Base-by-base conservation (phyloP, 2,888 invertebrate genomes). In the Nomada fucata region DNA sequence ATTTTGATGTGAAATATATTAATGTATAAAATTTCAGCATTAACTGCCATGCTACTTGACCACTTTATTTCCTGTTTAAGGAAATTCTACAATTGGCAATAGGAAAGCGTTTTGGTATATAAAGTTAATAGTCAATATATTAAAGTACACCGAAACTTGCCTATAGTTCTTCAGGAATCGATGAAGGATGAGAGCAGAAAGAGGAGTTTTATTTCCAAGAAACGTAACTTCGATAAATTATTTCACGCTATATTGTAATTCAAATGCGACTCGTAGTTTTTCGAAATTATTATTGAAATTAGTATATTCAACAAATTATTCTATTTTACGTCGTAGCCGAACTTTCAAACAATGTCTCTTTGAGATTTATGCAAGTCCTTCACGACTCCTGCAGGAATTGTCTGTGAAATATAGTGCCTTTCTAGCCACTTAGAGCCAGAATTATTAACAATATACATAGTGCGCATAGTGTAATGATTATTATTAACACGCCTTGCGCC, bases 391-490 rank as follows among this genome's bases (percentile, higher is more conserved):
- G 76, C 78, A 83, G 79, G 81, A 83, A 85, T 80, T 87, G 86
- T 90, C 89, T 89, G 90, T 90, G 90, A 90, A 86, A 89, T 78
- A 90, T 87, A 90, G 90, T 90, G 90, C 90, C 90, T 90, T 90
- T 86, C 69, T 82, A 88, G 83, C 72, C 57, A 83, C 81, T 79
- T 86, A 86, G 86, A 78, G 70, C 75, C 76, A 74, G 50, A 44
- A 78, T 82, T 68, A 69, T 36, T 36, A 59, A 73, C 63, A 53
- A 47, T 61, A 47, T 36, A 36, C 36, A 36, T 68, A 71, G 55
- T 63, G 81, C 75, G 57, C 52, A 52, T 74, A 70, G 64, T 70
- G 60, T 36, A 26, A 76, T 42, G 29, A 64, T 64, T 63, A 71
- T 73, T 29, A 42, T 52, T 23, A 53, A 18, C 53, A 70, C 23